Percentiles rank a stretch among this genome's conserved stretches.
These are phyloP conservation scores for Vireo griseus DNA, from an alignment of 2,797 vertebrate species.

Conservation along the genomic window DNA sequence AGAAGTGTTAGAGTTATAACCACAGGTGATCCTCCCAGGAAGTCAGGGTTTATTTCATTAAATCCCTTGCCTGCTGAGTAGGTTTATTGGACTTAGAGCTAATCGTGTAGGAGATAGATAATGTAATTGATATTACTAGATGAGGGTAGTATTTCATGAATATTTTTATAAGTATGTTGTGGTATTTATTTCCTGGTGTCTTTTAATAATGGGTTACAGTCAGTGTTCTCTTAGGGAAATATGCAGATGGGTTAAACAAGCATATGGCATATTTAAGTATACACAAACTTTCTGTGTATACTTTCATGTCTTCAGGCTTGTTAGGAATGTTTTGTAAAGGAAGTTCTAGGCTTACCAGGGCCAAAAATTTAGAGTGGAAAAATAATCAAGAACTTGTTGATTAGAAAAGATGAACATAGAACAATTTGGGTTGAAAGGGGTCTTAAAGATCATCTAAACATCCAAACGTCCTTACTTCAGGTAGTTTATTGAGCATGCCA, in stretches of 20 bases:
- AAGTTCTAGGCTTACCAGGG: neutral
- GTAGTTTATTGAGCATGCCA: slow-evolving; percentile 16
- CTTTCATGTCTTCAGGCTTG: neutral
- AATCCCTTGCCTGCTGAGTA: slow-evolving; percentile 50
- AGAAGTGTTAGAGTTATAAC: slow-evolving; percentile 50
- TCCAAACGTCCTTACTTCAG: neutral
- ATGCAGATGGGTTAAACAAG: neutral
- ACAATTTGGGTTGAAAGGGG: fast-evolving
- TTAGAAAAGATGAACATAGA: neutral
- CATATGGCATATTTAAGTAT: neutral
- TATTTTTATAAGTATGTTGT: slow-evolving; percentile 16
- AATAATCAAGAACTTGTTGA: neutral
- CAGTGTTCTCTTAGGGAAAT: neutral
- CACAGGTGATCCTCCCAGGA: slow-evolving; percentile 44
- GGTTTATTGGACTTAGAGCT: slow-evolving; percentile 57
- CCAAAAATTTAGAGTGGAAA: neutral
- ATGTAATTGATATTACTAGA: slow-evolving; percentile 44
- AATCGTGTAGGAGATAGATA: slow-evolving; percentile 24
- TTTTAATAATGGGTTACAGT: neutral
- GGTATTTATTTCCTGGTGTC: slow-evolving; percentile 12
- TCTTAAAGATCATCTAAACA: neutral
- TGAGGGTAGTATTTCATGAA: neutral
- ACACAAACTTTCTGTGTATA: neutral
- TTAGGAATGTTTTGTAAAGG: neutral
- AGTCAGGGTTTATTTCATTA: slow-evolving; percentile 55